Percentiles rank a stretch among this genome's conserved stretches.
These are phyloP conservation scores for Lacanobia wlatinum DNA, from an alignment of 2,888 invertebrate species.

Conservation along the genomic window DNA sequence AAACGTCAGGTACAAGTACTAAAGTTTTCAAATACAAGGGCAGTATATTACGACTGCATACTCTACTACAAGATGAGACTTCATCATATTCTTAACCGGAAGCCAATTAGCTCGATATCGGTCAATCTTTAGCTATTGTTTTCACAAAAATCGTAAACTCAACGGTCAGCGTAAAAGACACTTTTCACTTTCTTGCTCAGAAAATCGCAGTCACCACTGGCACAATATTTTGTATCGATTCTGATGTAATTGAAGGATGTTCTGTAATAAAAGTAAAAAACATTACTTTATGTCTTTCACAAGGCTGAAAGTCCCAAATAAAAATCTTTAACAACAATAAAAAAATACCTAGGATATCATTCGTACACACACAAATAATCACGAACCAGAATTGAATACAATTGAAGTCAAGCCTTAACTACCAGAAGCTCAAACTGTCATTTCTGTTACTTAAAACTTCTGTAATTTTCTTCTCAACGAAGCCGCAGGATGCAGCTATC, in stretches of 20 bases:
- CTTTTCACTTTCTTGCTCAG: neutral
- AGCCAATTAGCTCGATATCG: slow-evolving; percentile 6
- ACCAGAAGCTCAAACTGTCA: too few relatives aligned
- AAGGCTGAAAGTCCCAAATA: too few relatives aligned
- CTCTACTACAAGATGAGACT: neutral
- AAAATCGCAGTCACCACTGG: neutral
- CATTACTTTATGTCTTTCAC: too few relatives aligned
- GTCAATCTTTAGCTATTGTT: slow-evolving; percentile 28
- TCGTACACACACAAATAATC: too few relatives aligned
- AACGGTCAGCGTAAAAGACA: slow-evolving; percentile 31
- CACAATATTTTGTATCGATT: neutral
- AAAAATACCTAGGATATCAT: too few relatives aligned
- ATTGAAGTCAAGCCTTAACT: too few relatives aligned
- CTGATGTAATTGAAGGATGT: too few relatives aligned
- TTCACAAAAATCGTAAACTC: neutral
- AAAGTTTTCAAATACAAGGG: neutral
- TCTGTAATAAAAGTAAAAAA: too few relatives aligned
- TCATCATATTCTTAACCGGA: slow-evolving; percentile 16
- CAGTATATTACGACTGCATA: neutral
- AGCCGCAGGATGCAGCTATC: slow-evolving; percentile 19
- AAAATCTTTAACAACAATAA: too few relatives aligned
- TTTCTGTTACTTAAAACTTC: neutral
- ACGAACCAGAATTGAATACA: too few relatives aligned
- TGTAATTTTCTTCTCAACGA: neutral
- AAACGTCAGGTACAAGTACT: neutral